phyloP scores from a whole-genome alignment of 1,140 invertebrate genomes.

The Saccostrea glomerata region DNA sequence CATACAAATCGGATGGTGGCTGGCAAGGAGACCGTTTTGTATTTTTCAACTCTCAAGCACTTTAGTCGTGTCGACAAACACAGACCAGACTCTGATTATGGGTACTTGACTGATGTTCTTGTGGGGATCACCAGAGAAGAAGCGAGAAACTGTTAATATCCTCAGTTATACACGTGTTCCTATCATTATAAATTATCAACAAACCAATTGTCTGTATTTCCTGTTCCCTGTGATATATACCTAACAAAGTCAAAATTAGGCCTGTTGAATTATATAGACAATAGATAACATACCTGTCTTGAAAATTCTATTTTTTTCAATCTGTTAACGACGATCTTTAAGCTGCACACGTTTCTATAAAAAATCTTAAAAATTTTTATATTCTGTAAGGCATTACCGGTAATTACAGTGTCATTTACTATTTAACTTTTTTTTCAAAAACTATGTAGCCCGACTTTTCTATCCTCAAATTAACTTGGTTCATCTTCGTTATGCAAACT shows the following conservation, averaged over 20 bases:
- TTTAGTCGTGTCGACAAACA: conserved; percentile 14
- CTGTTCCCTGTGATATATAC: background rate
- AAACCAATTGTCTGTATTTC: background rate
- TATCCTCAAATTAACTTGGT: too few species aligned
- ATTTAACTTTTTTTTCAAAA: too few species aligned
- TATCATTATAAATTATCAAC: conserved; percentile 11
- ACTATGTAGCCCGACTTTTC: too few species aligned
- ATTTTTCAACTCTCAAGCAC: conserved; percentile 16
- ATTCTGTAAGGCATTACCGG: too few species aligned
- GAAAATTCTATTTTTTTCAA: too few species aligned
- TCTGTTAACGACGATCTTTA: too few species aligned
- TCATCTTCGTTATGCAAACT: too few species aligned
- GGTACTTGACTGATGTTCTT: conserved; percentile 4
- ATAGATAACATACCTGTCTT: too few species aligned
- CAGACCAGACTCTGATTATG: conserved; percentile 13
- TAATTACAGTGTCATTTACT: too few species aligned
- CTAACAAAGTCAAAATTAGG: conserved; percentile 1
- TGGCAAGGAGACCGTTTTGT: conserved; percentile 3
- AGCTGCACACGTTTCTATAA: too few species aligned
- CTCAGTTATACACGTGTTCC: conserved; percentile 17
- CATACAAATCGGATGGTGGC: background rate
- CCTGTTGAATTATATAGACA: background rate
- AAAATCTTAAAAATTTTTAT: too few species aligned
- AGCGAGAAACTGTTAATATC: background rate
- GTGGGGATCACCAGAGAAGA: conserved; percentile 23